These are phyloP conservation scores for Paratilapia polleni DNA, from an alignment of 2,113 vertebrate species.

Conservation along the genomic window DNA sequence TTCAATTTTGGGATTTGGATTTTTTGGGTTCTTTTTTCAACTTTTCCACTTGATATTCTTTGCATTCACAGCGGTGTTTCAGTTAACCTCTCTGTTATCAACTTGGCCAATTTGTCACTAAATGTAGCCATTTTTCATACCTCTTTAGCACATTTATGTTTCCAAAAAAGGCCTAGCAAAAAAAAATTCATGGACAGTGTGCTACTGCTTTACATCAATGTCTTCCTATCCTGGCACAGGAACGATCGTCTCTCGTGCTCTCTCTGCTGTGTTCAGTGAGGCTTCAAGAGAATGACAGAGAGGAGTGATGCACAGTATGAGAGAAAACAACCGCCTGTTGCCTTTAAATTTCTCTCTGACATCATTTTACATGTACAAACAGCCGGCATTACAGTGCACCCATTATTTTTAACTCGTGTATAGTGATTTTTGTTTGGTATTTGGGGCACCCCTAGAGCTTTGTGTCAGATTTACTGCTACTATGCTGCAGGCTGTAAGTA, in stretches of 20 bases:
- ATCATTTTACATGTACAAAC: too few relatives aligned
- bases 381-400: too few relatives aligned
- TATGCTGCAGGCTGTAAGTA: too few relatives aligned
- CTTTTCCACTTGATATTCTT: not conserved
- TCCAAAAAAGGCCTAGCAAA: not conserved
- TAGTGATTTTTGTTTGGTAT: too few relatives aligned
- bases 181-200: fast-evolving
- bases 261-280: not conserved
- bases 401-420: too few relatives aligned
- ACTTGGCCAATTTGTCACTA: not conserved
- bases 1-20: not conserved
- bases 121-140: not conserved
- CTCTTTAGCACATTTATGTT: not conserved
- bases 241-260: not conserved
- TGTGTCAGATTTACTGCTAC: too few relatives aligned
- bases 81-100: too few relatives aligned
- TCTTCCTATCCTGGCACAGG: not conserved
- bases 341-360: too few relatives aligned
- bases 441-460: too few relatives aligned
- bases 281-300: not conserved
- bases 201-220: not conserved
- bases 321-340: not conserved
- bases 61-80: not conserved
- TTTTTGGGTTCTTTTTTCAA: constrained; percentile 1
- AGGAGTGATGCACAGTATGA: not conserved